These are phyloP conservation scores for Nipponia nippon DNA, from an alignment of 2,113 vertebrate genomes.

Conservation along the genomic window DNA sequence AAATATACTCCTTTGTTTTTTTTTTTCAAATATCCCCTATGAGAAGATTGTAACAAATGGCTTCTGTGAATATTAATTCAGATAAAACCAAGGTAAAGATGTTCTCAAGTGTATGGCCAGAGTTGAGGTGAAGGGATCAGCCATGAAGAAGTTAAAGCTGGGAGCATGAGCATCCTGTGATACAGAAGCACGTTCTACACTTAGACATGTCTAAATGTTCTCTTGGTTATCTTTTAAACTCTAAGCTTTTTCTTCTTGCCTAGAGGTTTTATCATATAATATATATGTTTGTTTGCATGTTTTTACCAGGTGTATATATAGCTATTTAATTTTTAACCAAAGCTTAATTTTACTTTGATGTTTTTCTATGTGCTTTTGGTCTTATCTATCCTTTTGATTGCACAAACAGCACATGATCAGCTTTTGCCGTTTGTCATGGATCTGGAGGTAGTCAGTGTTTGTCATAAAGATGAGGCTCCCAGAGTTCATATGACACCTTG, in stretches of 20 bases:
- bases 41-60: background rate
- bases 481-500: background rate
- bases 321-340: slow-evolving; percentile 42
- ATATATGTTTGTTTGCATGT: background rate
- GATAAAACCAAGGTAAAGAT: background rate
- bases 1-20: background rate
- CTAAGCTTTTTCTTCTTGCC: background rate
- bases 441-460: background rate
- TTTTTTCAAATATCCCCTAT: background rate
- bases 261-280: background rate
- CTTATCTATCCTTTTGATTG: slow-evolving; percentile 8
- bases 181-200: background rate
- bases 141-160: background rate
- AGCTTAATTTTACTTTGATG: background rate
- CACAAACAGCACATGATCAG: background rate
- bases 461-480: background rate
- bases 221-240: background rate
- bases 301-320: background rate
- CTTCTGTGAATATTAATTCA: background rate
- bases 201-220: background rate
- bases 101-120: background rate
- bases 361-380: background rate
- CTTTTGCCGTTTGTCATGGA: background rate
- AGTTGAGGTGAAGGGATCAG: background rate
- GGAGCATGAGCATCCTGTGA: background rate